A percentile compares a stretch with the other conserved stretches of the same genome.
Conservation (phyloP, 2,888 invertebrate genomes). For the Melipona beecheii region DNA sequence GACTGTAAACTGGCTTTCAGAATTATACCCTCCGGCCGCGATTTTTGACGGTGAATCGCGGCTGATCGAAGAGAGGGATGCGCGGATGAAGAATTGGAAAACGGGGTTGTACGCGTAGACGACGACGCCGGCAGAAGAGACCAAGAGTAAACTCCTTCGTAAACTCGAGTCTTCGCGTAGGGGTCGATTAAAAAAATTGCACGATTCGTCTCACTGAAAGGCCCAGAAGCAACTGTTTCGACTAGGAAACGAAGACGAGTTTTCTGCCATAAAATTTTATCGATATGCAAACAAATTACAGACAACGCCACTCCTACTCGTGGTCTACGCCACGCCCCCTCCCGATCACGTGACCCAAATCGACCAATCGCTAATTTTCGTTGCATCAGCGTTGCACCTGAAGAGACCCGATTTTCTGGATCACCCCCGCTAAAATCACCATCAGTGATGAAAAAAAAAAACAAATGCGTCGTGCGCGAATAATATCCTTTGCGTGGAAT, state of each 20-base stretch:
- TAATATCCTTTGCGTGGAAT: background rate
- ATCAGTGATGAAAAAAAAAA: background rate
- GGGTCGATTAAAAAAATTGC: background rate
- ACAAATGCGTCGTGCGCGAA: background rate
- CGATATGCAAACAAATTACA: too few relatives aligned
- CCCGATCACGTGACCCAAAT: too few relatives aligned
- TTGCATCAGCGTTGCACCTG: too few relatives aligned
- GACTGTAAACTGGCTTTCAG: slow-evolving; percentile 33
- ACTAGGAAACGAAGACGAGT: too few relatives aligned
- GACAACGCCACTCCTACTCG: too few relatives aligned
- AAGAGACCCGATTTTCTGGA: too few relatives aligned
- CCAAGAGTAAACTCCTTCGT: background rate
- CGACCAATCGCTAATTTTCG: too few relatives aligned
- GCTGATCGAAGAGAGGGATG: background rate
- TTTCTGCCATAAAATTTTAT: too few relatives aligned
- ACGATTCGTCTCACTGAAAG: too few relatives aligned
- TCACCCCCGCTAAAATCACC: too few relatives aligned
- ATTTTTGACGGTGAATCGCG: background rate
- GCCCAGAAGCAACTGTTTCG: too few relatives aligned
- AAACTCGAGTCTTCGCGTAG: background rate
- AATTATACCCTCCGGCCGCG: background rate
- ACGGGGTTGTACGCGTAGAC: background rate
- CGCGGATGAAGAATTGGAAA: slow-evolving; percentile 9
- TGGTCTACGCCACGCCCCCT: too few relatives aligned
- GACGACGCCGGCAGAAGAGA: background rate